Percentiles rank a stretch among this genome's conserved stretches.
phyloP scores from a whole-genome alignment of 2,113 vertebrate species.

The Aphyosemion australe region DNA sequence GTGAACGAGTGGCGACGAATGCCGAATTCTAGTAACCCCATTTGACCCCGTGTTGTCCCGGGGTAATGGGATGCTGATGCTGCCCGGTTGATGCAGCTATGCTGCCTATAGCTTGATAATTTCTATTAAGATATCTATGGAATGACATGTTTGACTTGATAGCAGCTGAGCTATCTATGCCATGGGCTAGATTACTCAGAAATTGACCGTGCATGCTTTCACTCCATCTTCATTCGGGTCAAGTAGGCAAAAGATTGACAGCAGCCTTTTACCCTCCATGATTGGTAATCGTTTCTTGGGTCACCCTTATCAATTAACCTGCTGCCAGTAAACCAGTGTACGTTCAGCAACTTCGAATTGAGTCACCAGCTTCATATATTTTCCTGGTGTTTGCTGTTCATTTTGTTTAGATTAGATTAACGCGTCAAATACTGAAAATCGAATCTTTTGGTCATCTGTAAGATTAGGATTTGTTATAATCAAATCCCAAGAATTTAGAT shows the following conservation, averaged over 20 bases:
- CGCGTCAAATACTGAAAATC: conserved; percentile 2
- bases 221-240: conserved; percentile 46
- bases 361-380: conserved; percentile 40
- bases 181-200: conserved; percentile 46
- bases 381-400: conserved; percentile 17
- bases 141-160: conserved; percentile 48
- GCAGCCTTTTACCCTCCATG: conserved; percentile 60
- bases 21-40: conserved; percentile 88
- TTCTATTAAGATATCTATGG: conserved; percentile 60
- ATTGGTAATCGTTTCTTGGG: conserved; percentile 73
- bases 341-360: conserved; percentile 43
- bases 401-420: conserved; percentile 3
- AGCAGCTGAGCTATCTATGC: conserved; percentile 39
- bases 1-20: conserved; percentile 78
- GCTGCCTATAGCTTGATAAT: conserved; percentile 50
- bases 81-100: conserved; percentile 14
- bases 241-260: conserved; percentile 74
- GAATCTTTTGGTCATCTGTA: background rate
- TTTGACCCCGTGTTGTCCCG: conserved; percentile 83
- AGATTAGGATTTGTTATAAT: background rate
- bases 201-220: conserved; percentile 45
- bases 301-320: conserved; percentile 74
- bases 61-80: conserved; percentile 85
- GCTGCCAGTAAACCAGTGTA: conserved; percentile 45
- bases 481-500: background rate